Conservation (phyloP, 1,140 invertebrate species). For the Drosophila micromelanica region DNA sequence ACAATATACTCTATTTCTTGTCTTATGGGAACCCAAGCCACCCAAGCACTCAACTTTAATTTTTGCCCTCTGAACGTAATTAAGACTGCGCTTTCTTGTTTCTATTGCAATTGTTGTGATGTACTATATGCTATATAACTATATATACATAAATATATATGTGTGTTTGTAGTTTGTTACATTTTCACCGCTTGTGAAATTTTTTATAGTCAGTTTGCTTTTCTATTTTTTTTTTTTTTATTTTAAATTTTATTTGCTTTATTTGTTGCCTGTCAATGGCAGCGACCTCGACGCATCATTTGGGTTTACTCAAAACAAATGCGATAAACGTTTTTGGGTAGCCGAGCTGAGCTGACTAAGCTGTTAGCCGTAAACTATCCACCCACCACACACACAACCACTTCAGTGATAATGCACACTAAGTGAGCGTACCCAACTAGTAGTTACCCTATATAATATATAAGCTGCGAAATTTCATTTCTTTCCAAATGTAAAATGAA, state of each 20-base stretch:
- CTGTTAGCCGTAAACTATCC: constrained; percentile 10
- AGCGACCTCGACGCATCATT: constrained; percentile 23
- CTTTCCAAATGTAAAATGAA: too few species aligned
- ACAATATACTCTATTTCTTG: neutral
- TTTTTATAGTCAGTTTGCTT: constrained; percentile 10
- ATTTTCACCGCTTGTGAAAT: constrained; percentile 32
- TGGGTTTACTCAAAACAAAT: constrained; percentile 19
- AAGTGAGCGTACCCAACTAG: neutral
- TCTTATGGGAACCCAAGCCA: constrained; percentile 8
- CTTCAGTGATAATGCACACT: constrained; percentile 23
- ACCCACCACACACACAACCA: constrained; percentile 8
- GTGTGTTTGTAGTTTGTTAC: constrained; percentile 17
- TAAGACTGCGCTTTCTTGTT: constrained; percentile 30
- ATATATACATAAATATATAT: neutral
- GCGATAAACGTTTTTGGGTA: constrained; percentile 8
- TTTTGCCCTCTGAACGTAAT: constrained; percentile 33
- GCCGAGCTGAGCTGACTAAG: constrained; percentile 39
- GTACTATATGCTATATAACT: too few species aligned
- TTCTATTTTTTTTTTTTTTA: neutral
- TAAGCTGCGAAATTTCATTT: too few species aligned
- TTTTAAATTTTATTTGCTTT: neutral
- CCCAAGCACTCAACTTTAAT: constrained; percentile 5
- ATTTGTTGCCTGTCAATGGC: constrained; percentile 19
- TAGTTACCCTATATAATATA: neutral
- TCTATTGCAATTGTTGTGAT: constrained; percentile 23